A percentile compares a stretch with the other conserved stretches of the same genome.
Conservation (phyloP, 2,113 vertebrate genomes). For the Corvus cornix region DNA sequence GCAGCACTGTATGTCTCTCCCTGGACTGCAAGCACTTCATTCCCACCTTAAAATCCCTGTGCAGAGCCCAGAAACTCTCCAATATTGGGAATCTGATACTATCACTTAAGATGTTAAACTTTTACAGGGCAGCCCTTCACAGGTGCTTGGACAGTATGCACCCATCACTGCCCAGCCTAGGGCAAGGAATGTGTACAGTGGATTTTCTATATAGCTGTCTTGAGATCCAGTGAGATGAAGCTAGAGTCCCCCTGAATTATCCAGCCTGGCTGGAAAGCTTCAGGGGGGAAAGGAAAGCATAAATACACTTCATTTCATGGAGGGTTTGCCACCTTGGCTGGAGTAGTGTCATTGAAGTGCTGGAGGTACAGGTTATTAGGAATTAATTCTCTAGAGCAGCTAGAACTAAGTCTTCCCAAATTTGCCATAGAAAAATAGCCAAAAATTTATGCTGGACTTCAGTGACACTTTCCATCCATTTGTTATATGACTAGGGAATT, state of each 20-base stretch:
- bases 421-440: background rate
- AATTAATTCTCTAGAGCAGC: background rate
- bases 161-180: background rate
- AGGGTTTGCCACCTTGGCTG: background rate
- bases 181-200: background rate
- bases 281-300: background rate
- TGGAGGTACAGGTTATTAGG: background rate
- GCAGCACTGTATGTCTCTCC: background rate
- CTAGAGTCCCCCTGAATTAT: fast-evolving
- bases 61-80: background rate
- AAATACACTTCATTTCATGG: background rate
- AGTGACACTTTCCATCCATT: background rate
- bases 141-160: background rate
- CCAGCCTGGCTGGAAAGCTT: background rate
- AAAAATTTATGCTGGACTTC: background rate
- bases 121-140: background rate
- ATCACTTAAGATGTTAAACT: background rate
- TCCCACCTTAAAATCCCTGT: background rate
- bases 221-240: background rate
- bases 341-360: background rate
- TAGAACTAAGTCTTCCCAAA: background rate
- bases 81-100: background rate
- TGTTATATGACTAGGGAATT: background rate
- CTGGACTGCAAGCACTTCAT: background rate
- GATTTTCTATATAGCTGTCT: background rate